Evolutionary conservation across 2,797 vertebrate genomes (phyloP).

Genomic region (Myotis findleyi): DNA sequence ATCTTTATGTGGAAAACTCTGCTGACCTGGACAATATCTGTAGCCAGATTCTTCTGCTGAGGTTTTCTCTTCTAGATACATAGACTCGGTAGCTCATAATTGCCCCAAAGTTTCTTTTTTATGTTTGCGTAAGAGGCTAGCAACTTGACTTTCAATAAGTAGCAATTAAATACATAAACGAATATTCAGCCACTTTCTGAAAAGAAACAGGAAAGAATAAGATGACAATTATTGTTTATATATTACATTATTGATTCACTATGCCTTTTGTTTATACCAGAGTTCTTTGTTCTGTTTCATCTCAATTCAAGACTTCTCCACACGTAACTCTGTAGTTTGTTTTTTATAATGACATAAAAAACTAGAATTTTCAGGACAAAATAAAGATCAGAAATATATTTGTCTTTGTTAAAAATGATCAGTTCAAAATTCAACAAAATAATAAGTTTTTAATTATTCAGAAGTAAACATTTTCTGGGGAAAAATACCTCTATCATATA

Average conservation of each 20-base stretch:
- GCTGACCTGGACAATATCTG: neutral
- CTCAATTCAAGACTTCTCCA: neutral
- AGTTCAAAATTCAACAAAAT: neutral
- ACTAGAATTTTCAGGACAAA: neutral
- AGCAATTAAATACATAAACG: neutral
- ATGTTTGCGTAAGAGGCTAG: neutral
- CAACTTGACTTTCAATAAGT: neutral
- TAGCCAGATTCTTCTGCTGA: neutral
- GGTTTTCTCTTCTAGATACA: neutral
- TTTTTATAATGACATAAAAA: neutral
- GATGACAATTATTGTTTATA: neutral
- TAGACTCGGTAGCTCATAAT: neutral
- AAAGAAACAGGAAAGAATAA: neutral
- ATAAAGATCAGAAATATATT: neutral
- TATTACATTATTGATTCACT: neutral
- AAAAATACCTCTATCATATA: neutral
- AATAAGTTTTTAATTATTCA: neutral
- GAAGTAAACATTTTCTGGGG: neutral
- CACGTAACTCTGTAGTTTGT: neutral
- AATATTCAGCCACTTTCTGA: neutral
- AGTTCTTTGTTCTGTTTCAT: conserved; percentile 4
- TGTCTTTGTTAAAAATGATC: neutral
- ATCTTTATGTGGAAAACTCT: conserved; percentile 12
- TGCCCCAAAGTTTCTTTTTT: neutral
- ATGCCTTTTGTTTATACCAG: neutral